Conservation (phyloP, 2,113 vertebrate species). For the Trematomus loennbergii region DNA sequence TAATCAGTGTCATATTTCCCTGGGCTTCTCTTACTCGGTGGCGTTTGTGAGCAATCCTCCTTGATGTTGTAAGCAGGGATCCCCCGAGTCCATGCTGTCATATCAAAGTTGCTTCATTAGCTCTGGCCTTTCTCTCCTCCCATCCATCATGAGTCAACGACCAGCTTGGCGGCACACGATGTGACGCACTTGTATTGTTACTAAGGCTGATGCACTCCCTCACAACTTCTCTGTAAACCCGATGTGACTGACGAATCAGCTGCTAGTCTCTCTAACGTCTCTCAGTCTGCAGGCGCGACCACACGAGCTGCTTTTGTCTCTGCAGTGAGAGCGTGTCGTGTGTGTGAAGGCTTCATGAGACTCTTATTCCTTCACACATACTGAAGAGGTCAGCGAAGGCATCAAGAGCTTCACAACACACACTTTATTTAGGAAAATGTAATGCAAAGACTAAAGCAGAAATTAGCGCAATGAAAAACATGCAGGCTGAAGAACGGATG, state of each 20-base stretch:
- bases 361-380: neutral
- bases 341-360: neutral
- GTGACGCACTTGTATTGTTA: conserved; percentile 17
- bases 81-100: conserved; percentile 50
- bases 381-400: neutral
- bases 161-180: conserved; percentile 23
- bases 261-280: conserved; percentile 13
- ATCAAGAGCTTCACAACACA: neutral
- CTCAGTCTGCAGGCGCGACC: conserved; percentile 26
- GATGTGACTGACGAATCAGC: conserved; percentile 46
- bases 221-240: conserved; percentile 27
- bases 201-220: conserved; percentile 40
- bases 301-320: conserved; percentile 10
- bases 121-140: conserved; percentile 41
- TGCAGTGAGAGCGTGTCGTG: conserved; percentile 15
- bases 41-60: conserved; percentile 16
- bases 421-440: neutral
- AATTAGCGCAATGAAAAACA: neutral
- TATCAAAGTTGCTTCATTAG: conserved; percentile 41
- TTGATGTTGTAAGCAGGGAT: conserved; percentile 22
- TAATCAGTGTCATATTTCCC: conserved; percentile 66
- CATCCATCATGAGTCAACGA: conserved; percentile 46
- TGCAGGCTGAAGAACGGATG: neutral
- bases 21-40: neutral
- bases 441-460: neutral